Conservation (phyloP, 1,140 invertebrate genomes). For the Aphis gossypii region DNA sequence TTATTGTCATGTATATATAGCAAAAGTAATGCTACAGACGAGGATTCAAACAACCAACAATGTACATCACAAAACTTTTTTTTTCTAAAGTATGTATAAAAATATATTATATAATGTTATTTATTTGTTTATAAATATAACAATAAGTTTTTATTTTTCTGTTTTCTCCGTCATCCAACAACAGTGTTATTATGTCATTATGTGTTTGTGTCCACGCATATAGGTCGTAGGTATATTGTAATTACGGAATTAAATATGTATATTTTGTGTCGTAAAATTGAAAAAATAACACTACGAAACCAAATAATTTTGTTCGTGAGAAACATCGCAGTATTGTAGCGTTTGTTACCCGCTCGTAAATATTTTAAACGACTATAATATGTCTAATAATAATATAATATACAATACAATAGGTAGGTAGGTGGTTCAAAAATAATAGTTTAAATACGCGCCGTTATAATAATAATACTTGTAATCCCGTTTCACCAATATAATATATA, state of each 20-base stretch:
- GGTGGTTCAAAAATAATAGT: background rate
- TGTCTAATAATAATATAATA: background rate
- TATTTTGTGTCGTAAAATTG: background rate
- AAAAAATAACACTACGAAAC: background rate
- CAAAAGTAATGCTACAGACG: too few relatives aligned
- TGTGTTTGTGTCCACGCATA: background rate
- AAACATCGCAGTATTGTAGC: background rate
- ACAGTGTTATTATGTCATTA: background rate
- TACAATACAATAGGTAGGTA: background rate
- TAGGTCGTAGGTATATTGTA: background rate
- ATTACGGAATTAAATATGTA: background rate
- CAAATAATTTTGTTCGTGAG: background rate
- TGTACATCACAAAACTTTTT: too few relatives aligned
- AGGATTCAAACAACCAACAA: too few relatives aligned
- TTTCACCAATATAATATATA: background rate
- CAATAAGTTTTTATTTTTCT: background rate
- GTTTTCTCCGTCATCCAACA: background rate
- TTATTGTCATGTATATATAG: too few relatives aligned
- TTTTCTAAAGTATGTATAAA: too few relatives aligned
- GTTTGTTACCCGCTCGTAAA: background rate
- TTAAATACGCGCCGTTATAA: background rate
- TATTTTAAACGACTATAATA: background rate
- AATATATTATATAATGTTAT: too few relatives aligned
- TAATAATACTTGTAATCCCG: constrained; percentile 43
- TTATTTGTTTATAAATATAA: too few relatives aligned